Percentiles rank a stretch among this genome's conserved stretches.
These are phyloP conservation scores for Physeter macrocephalus DNA, from an alignment of 2,113 vertebrate genomes.

Conservation along the genomic window DNA sequence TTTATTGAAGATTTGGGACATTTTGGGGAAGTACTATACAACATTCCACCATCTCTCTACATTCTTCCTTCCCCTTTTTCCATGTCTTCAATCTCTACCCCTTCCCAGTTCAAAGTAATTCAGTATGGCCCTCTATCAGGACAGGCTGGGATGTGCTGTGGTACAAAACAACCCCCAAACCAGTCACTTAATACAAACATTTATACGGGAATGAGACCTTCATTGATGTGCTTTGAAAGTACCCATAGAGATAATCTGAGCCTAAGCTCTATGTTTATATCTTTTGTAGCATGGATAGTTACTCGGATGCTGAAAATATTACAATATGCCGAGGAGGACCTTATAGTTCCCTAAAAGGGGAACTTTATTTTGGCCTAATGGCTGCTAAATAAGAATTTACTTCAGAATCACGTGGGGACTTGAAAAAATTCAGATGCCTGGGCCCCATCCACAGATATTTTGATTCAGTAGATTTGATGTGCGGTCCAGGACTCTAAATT, in stretches of 20 bases:
- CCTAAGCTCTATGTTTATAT: neutral
- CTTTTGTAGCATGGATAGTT: neutral
- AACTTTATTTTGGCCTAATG: neutral
- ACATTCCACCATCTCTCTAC: neutral
- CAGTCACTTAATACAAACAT: neutral
- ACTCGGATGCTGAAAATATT: neutral
- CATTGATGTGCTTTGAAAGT: neutral
- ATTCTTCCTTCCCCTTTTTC: neutral
- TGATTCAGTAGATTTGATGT: neutral
- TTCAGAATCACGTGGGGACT: neutral
- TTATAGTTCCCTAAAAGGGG: neutral
- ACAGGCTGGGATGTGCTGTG: too few species aligned
- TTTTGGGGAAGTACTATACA: neutral
- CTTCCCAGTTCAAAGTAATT: neutral
- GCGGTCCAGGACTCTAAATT: neutral
- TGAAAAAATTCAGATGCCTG: neutral
- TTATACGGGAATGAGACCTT: neutral
- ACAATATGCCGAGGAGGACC: neutral
- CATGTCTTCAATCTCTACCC: neutral
- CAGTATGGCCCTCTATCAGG: neutral
- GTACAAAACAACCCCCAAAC: neutral
- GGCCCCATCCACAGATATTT: neutral
- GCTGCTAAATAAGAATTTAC: neutral
- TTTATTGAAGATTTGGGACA: neutral
- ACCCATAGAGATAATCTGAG: neutral